Evolutionary conservation across 2,113 vertebrate species (phyloP).

Genomic region (Daubentonia madagascariensis): DNA sequence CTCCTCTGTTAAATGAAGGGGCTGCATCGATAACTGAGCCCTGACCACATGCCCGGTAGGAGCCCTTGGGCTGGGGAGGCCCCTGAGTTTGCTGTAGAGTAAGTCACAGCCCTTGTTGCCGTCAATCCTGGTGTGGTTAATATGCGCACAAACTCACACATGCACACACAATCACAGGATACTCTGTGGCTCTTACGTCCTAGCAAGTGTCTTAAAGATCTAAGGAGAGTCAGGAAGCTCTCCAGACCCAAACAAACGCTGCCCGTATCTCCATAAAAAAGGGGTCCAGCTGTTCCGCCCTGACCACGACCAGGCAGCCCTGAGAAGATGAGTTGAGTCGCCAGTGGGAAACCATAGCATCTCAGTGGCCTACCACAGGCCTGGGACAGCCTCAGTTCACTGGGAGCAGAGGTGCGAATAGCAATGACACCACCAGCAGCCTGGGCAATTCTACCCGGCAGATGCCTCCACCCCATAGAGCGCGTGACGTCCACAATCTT

Average conservation of each 20-base stretch:
- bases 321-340: constrained; percentile 9
- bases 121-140: neutral
- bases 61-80: neutral
- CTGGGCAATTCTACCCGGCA: neutral
- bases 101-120: neutral
- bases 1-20: neutral
- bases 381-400: neutral
- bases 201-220: constrained; percentile 39
- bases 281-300: neutral
- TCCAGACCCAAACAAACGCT: constrained; percentile 21
- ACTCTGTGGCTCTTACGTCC: neutral
- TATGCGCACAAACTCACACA: neutral
- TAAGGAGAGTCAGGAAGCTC: constrained; percentile 57
- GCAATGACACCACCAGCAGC: neutral
- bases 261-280: constrained; percentile 32
- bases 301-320: neutral
- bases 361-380: neutral
- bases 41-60: accelerated
- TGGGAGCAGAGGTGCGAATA: neutral
- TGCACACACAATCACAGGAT: neutral
- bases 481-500: neutral
- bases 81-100: neutral
- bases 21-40: accelerated
- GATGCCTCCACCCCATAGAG: constrained; percentile 49
- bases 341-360: neutral